phyloP scores from a whole-genome alignment of 2,113 vertebrate genomes.

The Pelvicachromis taeniatus region DNA sequence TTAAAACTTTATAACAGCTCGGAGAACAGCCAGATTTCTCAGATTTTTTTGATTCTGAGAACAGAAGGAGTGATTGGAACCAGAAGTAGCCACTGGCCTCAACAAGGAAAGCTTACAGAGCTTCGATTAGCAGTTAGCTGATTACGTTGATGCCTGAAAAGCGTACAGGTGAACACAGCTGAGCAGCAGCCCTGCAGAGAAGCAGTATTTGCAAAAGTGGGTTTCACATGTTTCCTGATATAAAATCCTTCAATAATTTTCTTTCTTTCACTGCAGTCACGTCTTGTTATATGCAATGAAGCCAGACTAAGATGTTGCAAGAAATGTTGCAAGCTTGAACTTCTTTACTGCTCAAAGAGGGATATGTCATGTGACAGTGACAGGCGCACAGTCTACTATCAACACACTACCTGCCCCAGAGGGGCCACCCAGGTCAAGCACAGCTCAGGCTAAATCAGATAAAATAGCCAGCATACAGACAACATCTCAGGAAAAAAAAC shows the following conservation, averaged over 20 bases:
- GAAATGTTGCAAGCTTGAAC: not conserved
- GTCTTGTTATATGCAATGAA: not conserved
- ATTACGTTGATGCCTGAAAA: not conserved
- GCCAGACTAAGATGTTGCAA: not conserved
- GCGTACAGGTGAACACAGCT: not conserved
- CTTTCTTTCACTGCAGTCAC: not conserved
- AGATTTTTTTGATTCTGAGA: not conserved
- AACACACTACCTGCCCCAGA: not conserved
- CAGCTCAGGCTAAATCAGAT: constrained; percentile 23
- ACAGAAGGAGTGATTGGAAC: not conserved
- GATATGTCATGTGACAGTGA: not conserved
- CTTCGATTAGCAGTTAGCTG: not conserved
- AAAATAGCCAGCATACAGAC: constrained; percentile 23
- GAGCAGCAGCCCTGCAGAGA: not conserved
- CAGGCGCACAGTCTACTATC: not conserved
- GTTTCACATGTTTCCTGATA: not conserved
- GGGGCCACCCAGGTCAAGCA: constrained; percentile 37
- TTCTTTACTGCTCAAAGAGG: not conserved
- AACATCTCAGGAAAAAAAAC: constrained; percentile 21
- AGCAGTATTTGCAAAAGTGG: not conserved
- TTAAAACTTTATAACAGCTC: not conserved
- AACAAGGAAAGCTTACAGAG: not conserved
- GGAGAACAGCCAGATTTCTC: not conserved
- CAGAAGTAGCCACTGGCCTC: not conserved
- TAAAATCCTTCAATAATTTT: not conserved